Conservation (phyloP, 2,888 invertebrate species). For the Kuschelorhynchus macadamiae region DNA sequence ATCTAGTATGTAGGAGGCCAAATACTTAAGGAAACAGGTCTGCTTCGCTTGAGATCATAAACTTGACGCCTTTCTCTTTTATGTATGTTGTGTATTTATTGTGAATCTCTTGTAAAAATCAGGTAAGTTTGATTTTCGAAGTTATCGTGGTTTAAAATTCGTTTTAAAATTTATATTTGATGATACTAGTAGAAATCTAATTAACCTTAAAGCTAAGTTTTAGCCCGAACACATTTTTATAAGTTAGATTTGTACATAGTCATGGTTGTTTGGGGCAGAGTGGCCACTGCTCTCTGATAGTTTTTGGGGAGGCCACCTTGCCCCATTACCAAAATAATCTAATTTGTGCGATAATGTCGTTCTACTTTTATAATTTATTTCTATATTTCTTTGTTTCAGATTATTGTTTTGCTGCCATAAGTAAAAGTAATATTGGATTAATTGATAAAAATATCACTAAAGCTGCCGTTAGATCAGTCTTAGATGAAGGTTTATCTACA, state of each 20-base stretch:
- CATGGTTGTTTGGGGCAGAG: constrained; percentile 12
- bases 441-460: constrained; percentile 19
- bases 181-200: not conserved
- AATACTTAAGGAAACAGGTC: too few species aligned
- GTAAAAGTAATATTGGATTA: constrained; percentile 22
- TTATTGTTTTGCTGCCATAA: constrained; percentile 11
- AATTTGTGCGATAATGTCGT: constrained; percentile 1
- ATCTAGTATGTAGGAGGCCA: too few species aligned
- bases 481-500: constrained; percentile 27
- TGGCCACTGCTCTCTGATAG: constrained; percentile 19
- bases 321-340: constrained; percentile 11
- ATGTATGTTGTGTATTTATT: too few species aligned
- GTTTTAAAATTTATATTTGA: not conserved
- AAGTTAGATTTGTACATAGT: constrained; percentile 11
- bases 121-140: not conserved
- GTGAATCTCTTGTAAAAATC: too few species aligned
- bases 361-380: constrained; percentile 1
- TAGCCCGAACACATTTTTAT: not conserved
- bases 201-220: constrained; percentile 2
- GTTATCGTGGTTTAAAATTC: not conserved
- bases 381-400: constrained; percentile 5
- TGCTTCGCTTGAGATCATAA: too few species aligned
- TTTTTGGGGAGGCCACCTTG: constrained; percentile 15
- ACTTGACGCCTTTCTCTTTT: too few species aligned
- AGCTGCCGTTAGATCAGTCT: constrained; percentile 13